These are phyloP conservation scores for Mycalesis mineus DNA, from an alignment of 2,888 invertebrate species.

Conservation along the genomic window DNA sequence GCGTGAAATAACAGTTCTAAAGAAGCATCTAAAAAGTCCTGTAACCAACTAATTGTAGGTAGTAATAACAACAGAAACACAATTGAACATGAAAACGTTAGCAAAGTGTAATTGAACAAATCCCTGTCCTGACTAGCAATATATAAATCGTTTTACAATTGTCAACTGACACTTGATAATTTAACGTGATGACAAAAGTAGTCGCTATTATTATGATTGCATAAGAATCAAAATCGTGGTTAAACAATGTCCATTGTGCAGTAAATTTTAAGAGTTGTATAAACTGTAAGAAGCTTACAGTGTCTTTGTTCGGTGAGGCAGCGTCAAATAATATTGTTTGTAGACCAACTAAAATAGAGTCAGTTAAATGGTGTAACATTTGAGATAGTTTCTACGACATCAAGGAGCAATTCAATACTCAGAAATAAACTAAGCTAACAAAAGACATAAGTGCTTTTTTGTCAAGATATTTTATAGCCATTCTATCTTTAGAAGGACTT, in stretches of 20 bases:
- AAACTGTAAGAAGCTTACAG: slow-evolving; percentile 19
- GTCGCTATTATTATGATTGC: background rate
- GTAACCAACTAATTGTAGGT: background rate
- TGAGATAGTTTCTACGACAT: background rate
- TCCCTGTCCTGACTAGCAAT: slow-evolving; percentile 21
- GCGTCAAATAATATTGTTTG: slow-evolving; percentile 16
- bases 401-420: background rate
- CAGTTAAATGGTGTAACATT: slow-evolving; percentile 2
- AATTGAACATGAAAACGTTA: slow-evolving; percentile 22
- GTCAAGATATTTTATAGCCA: too few relatives aligned
- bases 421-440: background rate
- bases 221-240: slow-evolving; percentile 6
- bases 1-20: background rate
- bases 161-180: slow-evolving; percentile 13
- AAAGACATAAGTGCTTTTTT: too few relatives aligned
- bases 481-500: too few relatives aligned
- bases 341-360: slow-evolving; percentile 12
- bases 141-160: slow-evolving; percentile 26
- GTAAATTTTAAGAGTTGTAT: slow-evolving; percentile 14
- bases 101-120: slow-evolving; percentile 27
- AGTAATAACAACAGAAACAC: slow-evolving; percentile 4
- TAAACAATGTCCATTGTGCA: background rate
- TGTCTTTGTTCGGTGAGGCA: slow-evolving; percentile 7
- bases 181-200: slow-evolving; percentile 2
- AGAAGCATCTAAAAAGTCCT: background rate